Base-by-base conservation (phyloP, 2,797 vertebrate genomes). In the Bradypodion pumilum region DNA sequence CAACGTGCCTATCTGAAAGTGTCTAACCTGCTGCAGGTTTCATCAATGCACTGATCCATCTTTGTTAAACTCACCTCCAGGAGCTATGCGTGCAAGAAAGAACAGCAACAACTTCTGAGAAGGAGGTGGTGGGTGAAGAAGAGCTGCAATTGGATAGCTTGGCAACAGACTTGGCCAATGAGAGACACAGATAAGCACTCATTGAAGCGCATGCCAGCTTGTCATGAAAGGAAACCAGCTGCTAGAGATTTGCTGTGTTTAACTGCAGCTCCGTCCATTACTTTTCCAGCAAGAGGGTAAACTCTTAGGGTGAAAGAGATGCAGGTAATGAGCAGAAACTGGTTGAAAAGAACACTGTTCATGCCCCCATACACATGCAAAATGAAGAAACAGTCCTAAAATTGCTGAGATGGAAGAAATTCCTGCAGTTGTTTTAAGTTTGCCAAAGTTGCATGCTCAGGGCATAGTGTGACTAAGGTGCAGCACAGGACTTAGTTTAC, bases 151-250 rank as follows among this genome's bases (percentile, higher is more conserved):
- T 60, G 68, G 79, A 81, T 72, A 72, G 37, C 29, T 73, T 81
- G 40, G 56, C 37, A 81, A 81, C 15, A 62, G 68, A 60, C 68
- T 72, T 29, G 5, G 16, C 80, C 69, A 81, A 72, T 15, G 16
- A 81, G 56, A 73, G n/a, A 76, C 25, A 77, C 25, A 32, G 78
- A 79, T 35, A 27, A 62, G 19, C 35, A 23, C 56, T 62, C 52
- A 62, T 44, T 62, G 56, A 81, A 62, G 13, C 16, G 21, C 80
- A 73, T 73, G 56, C 80, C 52, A 81, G 52, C 68, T 81, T 81
- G 52, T 72, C 68, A 72, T 81, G 49, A 60, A 72, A 60, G 52
- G 49, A 81, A 81, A 63, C 29, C 80, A 73, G 80, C 80, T 81
- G 56, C 56, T 73, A 69, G 56, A 73, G 29, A n/a, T 46, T 70